Conservation (phyloP, 2,113 vertebrate species). For the Chauna torquata region DNA sequence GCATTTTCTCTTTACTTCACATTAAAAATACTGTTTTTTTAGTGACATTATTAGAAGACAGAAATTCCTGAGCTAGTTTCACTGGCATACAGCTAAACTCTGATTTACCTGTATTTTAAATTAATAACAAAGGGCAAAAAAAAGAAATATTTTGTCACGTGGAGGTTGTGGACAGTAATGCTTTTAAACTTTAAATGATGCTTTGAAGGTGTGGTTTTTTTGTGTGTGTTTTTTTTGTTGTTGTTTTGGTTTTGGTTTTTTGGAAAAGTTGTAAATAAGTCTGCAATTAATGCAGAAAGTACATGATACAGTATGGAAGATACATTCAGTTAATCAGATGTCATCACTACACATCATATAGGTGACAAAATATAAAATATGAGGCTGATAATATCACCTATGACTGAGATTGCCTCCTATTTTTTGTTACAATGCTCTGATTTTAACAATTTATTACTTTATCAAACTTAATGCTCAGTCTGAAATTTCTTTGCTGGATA, state of each 20-base stretch:
- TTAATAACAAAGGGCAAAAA: not conserved
- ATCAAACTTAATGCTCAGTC: not conserved
- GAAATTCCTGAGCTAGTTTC: not conserved
- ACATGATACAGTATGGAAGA: not conserved
- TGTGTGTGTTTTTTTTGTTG: no score
- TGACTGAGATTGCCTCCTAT: not conserved
- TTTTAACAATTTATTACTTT: not conserved
- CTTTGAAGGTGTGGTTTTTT: no score
- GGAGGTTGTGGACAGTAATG: not conserved
- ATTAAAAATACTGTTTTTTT: not conserved
- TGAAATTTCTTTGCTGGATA: not conserved
- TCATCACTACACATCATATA: not conserved
- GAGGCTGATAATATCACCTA: not conserved
- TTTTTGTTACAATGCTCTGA: not conserved
- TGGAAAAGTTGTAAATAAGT: not conserved
- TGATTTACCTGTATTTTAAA: not conserved
- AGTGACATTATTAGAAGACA: not conserved
- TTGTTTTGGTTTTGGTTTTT: not conserved
- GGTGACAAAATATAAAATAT: not conserved
- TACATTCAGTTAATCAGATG: not conserved
- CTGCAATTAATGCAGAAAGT: not conserved
- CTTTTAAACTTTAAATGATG: not conserved
- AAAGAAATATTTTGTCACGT: not conserved
- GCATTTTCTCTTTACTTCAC: not conserved
- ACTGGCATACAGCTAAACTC: not conserved